Conservation (phyloP, 2,113 vertebrate species). For the Hepsetus odoe region DNA sequence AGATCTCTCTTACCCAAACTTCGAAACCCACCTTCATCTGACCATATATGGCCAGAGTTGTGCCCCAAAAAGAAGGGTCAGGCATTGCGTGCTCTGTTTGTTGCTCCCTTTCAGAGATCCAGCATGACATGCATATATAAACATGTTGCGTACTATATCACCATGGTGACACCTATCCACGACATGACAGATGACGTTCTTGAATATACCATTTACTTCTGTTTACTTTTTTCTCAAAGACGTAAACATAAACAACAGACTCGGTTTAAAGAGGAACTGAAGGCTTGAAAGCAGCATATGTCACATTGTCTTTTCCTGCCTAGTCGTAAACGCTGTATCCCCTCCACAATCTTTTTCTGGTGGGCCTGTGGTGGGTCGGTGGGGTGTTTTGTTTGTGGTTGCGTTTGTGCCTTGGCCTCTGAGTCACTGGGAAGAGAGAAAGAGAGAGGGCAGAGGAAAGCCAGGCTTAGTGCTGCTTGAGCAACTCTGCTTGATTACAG, state of each 20-base stretch:
- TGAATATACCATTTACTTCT: conserved; percentile 23
- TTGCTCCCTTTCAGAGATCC: not conserved
- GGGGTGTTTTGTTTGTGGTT: conserved; percentile 12
- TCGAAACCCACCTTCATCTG: not conserved
- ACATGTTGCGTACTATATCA: conserved; percentile 13
- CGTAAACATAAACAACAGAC: conserved; percentile 34
- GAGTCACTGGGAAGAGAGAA: not conserved
- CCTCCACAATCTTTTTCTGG: not conserved
- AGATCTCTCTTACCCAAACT: not conserved
- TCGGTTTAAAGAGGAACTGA: not conserved
- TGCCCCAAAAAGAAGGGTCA: not conserved
- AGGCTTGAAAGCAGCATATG: conserved; percentile 2
- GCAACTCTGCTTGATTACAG: conserved; percentile 30
- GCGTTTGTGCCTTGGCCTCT: conserved; percentile 2
- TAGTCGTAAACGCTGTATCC: conserved; percentile 8
- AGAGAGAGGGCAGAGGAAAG: not conserved
- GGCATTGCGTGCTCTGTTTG: not conserved
- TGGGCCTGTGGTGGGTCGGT: not conserved
- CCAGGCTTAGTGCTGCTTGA: conserved; percentile 16
- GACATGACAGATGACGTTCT: conserved; percentile 14
- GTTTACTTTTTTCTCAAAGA: conserved; percentile 18
- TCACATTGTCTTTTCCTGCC: conserved; percentile 2
- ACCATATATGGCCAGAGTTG: not conserved
- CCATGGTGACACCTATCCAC: conserved; percentile 16
- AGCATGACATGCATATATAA: conserved; percentile 24